Evolutionary conservation across 2,113 vertebrate species (phyloP).

Genomic region (Microtus oregoni): DNA sequence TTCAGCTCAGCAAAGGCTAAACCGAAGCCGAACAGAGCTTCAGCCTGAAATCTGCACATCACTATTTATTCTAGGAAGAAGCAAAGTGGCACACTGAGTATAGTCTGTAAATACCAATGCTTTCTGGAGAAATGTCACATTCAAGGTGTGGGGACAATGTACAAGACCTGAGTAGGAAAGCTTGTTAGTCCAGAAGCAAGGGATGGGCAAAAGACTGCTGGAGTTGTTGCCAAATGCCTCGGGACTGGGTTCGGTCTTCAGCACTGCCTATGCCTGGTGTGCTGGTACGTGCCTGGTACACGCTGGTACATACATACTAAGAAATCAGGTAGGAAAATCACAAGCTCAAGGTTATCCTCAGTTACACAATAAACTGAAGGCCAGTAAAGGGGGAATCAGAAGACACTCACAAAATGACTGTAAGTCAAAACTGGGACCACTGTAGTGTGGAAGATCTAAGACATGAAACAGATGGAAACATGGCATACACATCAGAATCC

Average conservation of each 20-base stretch:
- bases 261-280: not conserved
- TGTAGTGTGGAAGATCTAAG: not conserved
- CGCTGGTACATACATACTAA: too few relatives aligned
- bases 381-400: not conserved
- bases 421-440: not conserved
- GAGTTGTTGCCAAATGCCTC: not conserved
- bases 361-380: not conserved
- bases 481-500: not conserved
- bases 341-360: not conserved
- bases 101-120: not conserved
- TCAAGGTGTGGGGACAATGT: not conserved
- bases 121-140: not conserved
- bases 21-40: not conserved
- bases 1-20: not conserved
- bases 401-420: not conserved
- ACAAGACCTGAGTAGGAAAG: not conserved
- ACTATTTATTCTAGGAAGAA: not conserved
- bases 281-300: not conserved
- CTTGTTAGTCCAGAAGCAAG: not conserved
- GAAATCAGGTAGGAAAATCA: not conserved
- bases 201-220: not conserved
- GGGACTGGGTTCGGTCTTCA: not conserved
- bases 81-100: not conserved
- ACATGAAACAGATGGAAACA: not conserved
- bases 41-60: not conserved